A percentile compares a stretch with the other conserved stretches of the same genome.
Evolutionary conservation across 2,888 invertebrate species (phyloP).

Genomic region (Drosophila siamana): DNA sequence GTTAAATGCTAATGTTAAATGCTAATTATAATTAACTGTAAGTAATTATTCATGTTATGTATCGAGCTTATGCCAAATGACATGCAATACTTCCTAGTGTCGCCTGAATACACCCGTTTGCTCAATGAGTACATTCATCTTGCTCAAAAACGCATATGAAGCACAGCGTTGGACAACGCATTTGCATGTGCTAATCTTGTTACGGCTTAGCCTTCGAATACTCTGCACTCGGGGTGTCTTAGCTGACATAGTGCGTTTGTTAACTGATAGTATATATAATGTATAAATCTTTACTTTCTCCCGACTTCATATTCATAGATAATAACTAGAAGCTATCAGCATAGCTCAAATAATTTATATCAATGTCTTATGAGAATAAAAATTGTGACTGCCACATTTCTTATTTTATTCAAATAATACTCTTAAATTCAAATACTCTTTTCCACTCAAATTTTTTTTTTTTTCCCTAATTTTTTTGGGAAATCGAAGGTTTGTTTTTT

Average conservation of each 20-base stretch:
- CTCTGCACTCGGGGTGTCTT: background rate
- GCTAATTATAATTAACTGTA: slow-evolving; percentile 64
- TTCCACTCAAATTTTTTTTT: too few species aligned
- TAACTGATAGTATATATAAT: background rate
- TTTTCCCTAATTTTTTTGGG: too few species aligned
- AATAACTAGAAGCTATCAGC: too few species aligned
- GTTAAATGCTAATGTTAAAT: slow-evolving; percentile 65
- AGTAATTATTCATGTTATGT: slow-evolving; percentile 69
- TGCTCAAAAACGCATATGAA: slow-evolving; percentile 54
- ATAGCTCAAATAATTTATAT: too few species aligned
- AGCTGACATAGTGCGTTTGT: background rate
- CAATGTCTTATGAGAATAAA: too few species aligned
- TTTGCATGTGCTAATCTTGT: slow-evolving; percentile 26
- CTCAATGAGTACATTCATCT: slow-evolving; percentile 55
- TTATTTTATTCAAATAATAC: too few species aligned
- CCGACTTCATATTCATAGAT: too few species aligned
- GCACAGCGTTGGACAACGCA: slow-evolving; percentile 11
- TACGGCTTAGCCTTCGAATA: slow-evolving; percentile 2
- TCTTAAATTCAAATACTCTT: too few species aligned
- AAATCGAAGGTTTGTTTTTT: too few species aligned
- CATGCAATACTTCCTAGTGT: slow-evolving; percentile 60
- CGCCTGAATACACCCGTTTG: slow-evolving; percentile 4
- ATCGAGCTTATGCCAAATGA: slow-evolving; percentile 59
- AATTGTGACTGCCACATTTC: too few species aligned
- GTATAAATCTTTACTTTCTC: background rate